Evolutionary conservation across 2,113 vertebrate genomes (phyloP).

Genomic region (Erythrolamprus reginae): DNA sequence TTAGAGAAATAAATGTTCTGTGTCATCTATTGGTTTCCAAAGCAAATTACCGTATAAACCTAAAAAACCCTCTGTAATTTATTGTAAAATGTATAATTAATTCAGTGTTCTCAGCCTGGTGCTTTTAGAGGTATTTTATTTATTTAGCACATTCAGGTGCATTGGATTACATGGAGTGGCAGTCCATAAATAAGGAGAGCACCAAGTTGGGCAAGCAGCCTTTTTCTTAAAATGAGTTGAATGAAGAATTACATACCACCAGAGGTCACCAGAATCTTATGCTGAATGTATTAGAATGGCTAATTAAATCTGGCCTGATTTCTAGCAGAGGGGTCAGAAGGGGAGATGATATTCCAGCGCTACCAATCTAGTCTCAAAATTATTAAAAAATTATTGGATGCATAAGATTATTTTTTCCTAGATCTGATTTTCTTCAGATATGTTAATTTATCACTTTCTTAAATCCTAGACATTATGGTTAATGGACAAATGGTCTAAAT

Average conservation of each 20-base stretch:
- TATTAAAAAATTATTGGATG: background rate
- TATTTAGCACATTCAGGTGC: background rate
- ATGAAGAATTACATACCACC: background rate
- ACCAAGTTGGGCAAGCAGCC: background rate
- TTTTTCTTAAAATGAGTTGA: background rate
- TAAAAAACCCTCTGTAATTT: background rate
- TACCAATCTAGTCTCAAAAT: background rate
- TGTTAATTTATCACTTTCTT: background rate
- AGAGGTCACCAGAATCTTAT: conserved; percentile 10
- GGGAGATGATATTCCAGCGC: background rate
- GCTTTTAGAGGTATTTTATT: background rate
- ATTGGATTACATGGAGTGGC: background rate
- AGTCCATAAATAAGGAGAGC: background rate
- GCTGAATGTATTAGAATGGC: accelerated
- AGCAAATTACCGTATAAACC: background rate
- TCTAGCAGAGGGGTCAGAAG: background rate
- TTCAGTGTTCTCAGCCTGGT: background rate
- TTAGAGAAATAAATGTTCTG: background rate
- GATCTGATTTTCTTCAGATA: background rate
- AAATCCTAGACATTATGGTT: background rate
- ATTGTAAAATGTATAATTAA: background rate
- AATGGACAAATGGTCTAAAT: background rate
- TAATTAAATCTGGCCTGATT: accelerated
- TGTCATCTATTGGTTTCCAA: background rate
- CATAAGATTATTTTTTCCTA: background rate